Base-by-base conservation (phyloP, 2,797 vertebrate genomes). In the Myotis planiceps region DNA sequence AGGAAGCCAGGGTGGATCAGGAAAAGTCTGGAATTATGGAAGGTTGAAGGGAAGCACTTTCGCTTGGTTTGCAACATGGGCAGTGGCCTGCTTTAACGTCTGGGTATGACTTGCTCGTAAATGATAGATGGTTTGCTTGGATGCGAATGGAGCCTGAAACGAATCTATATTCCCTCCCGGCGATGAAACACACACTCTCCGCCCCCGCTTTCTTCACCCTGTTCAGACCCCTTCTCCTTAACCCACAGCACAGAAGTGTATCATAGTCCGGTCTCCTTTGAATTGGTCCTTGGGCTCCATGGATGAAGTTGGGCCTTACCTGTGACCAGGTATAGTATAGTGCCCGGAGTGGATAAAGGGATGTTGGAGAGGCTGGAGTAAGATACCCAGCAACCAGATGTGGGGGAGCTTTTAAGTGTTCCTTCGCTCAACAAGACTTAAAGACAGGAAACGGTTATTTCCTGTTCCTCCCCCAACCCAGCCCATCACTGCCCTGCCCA, bases 51-150 rank as follows among this genome's bases (percentile, higher is more conserved):
- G 94, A 94, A 92, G 95, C 88, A 72, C 58, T 95, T 95, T 69
- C 12, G 88, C 84, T 90, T 75, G 90, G 78, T 68, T 90, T 91
- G 95, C 95, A 96, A 1, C 84, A 21, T 0, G 14, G 87, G 81
- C 89, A 82, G 89, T 96, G 84, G 55, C 51, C 92, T 79, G 87
- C 90, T 92, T 90, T 93, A 88, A 85, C 60, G 90, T 95, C 93
- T 96, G 96, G 63, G 27, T 88, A 95, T 88, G 94, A 90, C 90
- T 80, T 85, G 72, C 85, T 94, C 88, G 65, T 95, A 93, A 97
- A 94, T 95, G 95, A 94, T 88, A 71, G 96, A 96, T 95, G 93
- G 93, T 92, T 96, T 63, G 49, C 60, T 85, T 78, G 66, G 60
- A 78, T 93, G 34, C 74, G 85, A 94, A 95, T 85, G 90, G 85